These are phyloP conservation scores for Allolobophora icterica DNA, from an alignment of 2,888 invertebrate species.

Conservation along the genomic window DNA sequence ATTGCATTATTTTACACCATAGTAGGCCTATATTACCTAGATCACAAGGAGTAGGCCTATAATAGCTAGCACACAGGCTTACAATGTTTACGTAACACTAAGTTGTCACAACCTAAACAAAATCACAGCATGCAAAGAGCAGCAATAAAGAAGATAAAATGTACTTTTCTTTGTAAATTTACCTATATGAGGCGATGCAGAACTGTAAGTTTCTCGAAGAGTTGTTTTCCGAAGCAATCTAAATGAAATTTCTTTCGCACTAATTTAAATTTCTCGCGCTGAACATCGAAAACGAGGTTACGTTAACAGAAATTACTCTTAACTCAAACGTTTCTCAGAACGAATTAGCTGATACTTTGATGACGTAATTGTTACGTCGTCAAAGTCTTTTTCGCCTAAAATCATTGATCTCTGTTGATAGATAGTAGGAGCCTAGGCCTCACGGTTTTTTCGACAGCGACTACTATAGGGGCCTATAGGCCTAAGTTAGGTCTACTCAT, in stretches of 20 bases:
- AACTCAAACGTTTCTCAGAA: background rate
- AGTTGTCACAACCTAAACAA: too few relatives aligned
- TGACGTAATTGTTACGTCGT: background rate
- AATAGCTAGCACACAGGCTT: too few relatives aligned
- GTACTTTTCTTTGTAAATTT: background rate
- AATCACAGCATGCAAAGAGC: background rate
- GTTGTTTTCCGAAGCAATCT: background rate
- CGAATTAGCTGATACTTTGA: background rate
- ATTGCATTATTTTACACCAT: background rate
- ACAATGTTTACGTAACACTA: too few relatives aligned
- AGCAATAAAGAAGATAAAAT: background rate
- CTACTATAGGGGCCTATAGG: too few relatives aligned
- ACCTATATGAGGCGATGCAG: background rate
- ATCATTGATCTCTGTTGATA: too few relatives aligned
- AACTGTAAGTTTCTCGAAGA: background rate
- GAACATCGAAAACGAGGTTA: background rate
- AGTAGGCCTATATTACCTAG: too few relatives aligned
- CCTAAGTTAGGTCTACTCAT: too few relatives aligned
- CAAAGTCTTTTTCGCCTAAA: too few relatives aligned
- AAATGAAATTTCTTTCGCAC: background rate
- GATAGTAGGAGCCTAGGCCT: too few relatives aligned
- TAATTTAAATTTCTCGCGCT: background rate
- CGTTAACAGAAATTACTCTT: background rate
- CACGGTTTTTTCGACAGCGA: too few relatives aligned
- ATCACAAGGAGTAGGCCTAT: too few relatives aligned